Percentiles rank a stretch among this genome's conserved stretches.
Conservation (phyloP, 2,888 invertebrate species). For the Zygothrica quintamaculata region DNA sequence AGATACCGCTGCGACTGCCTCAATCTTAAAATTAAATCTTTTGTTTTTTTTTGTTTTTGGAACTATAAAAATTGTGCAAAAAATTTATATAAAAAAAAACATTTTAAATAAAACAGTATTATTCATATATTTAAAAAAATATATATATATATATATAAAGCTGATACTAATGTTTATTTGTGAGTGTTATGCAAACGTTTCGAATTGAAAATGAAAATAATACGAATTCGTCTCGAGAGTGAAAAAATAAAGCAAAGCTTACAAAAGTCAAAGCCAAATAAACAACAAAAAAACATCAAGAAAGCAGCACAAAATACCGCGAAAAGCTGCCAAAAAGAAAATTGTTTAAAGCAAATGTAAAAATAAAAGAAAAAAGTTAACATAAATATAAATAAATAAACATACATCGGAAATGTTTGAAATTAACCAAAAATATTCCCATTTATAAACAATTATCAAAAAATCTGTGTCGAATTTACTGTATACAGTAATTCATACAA, state of each 20-base stretch:
- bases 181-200: conserved; percentile 77
- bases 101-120: too few relatives aligned
- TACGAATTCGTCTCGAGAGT: conserved; percentile 49
- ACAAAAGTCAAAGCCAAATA: background rate
- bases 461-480: conserved; percentile 3
- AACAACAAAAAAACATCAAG: conserved; percentile 20
- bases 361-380: conserved; percentile 17
- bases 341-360: conserved; percentile 31
- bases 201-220: conserved; percentile 43
- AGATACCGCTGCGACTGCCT: conserved; percentile 43
- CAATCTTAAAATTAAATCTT: conserved; percentile 8
- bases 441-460: background rate
- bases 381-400: conserved; percentile 14
- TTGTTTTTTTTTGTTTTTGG: conserved; percentile 3
- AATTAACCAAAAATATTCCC: conserved; percentile 9
- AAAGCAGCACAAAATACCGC: conserved; percentile 33
- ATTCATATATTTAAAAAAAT: conserved; percentile 17
- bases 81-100: conserved; percentile 31
- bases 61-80: conserved; percentile 25
- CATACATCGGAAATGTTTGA: conserved; percentile 5
- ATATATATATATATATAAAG: conserved; percentile 12
- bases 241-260: conserved; percentile 24
- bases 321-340: conserved; percentile 28
- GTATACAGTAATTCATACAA: background rate
- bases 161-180: conserved; percentile 48